These are phyloP conservation scores for Indri indri DNA, from an alignment of 2,113 vertebrate genomes.

Conservation along the genomic window DNA sequence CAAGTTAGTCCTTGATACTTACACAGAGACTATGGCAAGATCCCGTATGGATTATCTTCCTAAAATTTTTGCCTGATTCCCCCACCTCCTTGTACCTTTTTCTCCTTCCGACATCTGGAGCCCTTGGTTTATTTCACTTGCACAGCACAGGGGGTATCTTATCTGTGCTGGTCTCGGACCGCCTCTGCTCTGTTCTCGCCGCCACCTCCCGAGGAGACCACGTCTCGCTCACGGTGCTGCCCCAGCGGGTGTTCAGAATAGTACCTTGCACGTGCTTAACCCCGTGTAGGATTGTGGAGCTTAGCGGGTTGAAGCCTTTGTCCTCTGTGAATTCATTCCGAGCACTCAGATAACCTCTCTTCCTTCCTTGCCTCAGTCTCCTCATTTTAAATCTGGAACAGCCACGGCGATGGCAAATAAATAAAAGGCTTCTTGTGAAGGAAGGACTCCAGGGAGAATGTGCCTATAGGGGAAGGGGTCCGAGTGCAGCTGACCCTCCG, in stretches of 20 bases:
- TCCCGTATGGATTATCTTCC: background rate
- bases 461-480: rapidly evolving
- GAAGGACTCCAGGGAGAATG: background rate
- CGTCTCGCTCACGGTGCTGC: background rate
- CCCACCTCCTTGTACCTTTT: background rate
- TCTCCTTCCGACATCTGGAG: background rate
- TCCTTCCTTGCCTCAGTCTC: background rate
- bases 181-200: background rate
- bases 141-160: background rate
- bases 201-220: background rate
- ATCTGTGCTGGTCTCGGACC: no score
- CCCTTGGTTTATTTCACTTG: no score
- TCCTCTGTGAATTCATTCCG: background rate
- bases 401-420: background rate
- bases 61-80: background rate
- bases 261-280: background rate
- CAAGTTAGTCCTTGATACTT: background rate
- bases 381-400: background rate
- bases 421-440: background rate
- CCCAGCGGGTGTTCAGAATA: rapidly evolving
- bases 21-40: background rate
- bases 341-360: background rate
- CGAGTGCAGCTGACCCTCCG: rapidly evolving
- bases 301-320: no score
- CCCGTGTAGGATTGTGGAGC: no score